Base-by-base conservation (phyloP, 2,113 vertebrate genomes). In the Charadrius vociferus region DNA sequence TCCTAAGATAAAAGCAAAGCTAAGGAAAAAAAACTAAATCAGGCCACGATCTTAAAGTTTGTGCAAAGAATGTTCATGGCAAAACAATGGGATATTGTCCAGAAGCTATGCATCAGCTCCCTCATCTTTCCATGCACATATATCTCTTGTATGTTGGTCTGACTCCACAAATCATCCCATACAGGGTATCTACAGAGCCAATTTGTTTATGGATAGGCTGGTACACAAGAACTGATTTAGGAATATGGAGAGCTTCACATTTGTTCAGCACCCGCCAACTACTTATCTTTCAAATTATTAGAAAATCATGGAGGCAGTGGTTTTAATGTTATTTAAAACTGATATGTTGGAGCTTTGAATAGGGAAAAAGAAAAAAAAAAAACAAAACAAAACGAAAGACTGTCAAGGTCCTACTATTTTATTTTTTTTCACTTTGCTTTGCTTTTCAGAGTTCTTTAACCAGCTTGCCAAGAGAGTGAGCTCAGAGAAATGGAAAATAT, bases 321-420 rank as follows among this genome's bases (percentile, higher is more conserved):
- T 79, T 91, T 95, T 45, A 88, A 62, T 73, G 59, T 53, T 81
- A 87, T 61, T 96, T 92, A 74, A 97, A 96, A 88, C 9, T 86
- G 29, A 70, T 47, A 7, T n/a, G 5, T 80, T 36, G 91, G 36
- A 86, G n/a, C 27, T 86, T 24, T 68, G 56, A 62, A 6, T 19
- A 62, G 41, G 30, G 49, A 73, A 70, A 59, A 56, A 84, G 14
- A 6, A 24, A 45, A 45, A 45, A 18, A 19, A 45, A 45, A 41
- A 41, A 10, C 3, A 17, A 56, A 73, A 53, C 7, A 43, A 77
- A 83, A 13, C 8, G 73, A 88, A 88, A 61, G 3, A 56, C 14
- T 90, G 19, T 52, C n/a, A 71, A 52, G 1, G 16, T 59, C 36
- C 17, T 86, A 45, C 45, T 26, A 39, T 72, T 18, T 36, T 41